Base-by-base conservation (phyloP, 2,797 vertebrate genomes). In the Pseudochirops corinnae region DNA sequence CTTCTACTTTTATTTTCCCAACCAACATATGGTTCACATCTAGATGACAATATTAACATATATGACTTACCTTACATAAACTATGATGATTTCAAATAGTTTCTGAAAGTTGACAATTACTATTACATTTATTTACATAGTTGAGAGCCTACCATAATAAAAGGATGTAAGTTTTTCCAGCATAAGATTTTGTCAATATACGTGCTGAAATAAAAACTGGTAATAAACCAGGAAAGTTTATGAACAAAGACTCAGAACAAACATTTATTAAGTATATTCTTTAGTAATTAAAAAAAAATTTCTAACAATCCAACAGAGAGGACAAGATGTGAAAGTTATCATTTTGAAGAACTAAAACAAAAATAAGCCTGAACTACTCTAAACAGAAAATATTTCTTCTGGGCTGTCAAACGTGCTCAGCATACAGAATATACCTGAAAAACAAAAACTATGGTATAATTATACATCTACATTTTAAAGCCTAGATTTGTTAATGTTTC, bases 261-360 rank as follows among this genome's bases (percentile, higher is more conserved):
- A 56, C 95, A 92, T 97, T 97, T 97, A 97, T 94, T 97, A 93
- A 94, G 74, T 24, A 21, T 56, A 90, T 91, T 94, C 46, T 56
- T 67, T 90, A 52, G 29, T 57, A 91, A 91, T 39, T 56, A 7
- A 3, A 90, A 95, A 90, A 97, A 53, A 94, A 56, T 67, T 96
- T 14, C 62, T 93, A 95, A 94, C 26, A 95, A 31, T 95, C 94
- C 55, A 96, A 96, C 62, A 95, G 87, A 13, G 94, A 93, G 16
- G 50, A 53, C 11, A 29, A 33, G 46, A 74, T 21, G 21, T 4
- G 14, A 57, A 56, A 82, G 52, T 28, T 62, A 92, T 1, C 26
- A 39, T 95, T 50, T 90, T 96, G 92, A 97, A 96, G 67, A 96
- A 93, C 13, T 93, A 16, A 95, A 55, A 74, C 91, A 92, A 94